Conservation (phyloP, 2,113 vertebrate genomes). For the Platysteira castanea region DNA sequence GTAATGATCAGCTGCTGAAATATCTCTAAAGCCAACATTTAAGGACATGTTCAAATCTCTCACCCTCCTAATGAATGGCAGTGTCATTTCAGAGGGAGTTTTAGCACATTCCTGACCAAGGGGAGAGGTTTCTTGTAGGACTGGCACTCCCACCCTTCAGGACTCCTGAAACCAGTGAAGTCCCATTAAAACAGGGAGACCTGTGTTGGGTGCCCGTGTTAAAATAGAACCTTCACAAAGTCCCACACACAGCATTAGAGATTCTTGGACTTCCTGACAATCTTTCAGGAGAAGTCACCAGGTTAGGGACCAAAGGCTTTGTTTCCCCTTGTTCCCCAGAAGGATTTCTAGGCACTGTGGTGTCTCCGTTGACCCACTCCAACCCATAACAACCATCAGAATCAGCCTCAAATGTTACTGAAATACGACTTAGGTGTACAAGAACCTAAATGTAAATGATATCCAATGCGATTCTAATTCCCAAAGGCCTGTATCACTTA, state of each 20-base stretch:
- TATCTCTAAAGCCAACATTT: constrained; percentile 7
- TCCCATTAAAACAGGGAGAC: not conserved
- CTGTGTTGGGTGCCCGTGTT: not conserved
- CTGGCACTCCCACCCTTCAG: not conserved
- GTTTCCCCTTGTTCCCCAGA: not conserved
- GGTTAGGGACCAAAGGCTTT: not conserved
- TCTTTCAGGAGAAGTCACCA: not conserved
- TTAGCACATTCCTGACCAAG: not conserved
- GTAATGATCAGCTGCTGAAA: constrained; percentile 52
- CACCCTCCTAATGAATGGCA: not conserved
- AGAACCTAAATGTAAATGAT: not conserved
- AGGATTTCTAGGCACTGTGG: not conserved
- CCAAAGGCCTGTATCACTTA: not conserved
- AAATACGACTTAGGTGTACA: not conserved
- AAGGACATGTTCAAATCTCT: not conserved
- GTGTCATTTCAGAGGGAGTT: not conserved
- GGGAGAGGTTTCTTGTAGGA: not conserved
- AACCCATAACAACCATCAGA: not conserved
- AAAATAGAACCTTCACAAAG: not conserved
- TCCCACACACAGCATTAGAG: not conserved
- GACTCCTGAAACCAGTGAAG: not conserved
- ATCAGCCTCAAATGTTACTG: not conserved
- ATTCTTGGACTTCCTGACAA: not conserved
- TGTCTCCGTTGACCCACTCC: not conserved
- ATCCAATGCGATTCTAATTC: not conserved